phyloP scores from a whole-genome alignment of 2,797 vertebrate genomes.

The Oreortyx pictus region DNA sequence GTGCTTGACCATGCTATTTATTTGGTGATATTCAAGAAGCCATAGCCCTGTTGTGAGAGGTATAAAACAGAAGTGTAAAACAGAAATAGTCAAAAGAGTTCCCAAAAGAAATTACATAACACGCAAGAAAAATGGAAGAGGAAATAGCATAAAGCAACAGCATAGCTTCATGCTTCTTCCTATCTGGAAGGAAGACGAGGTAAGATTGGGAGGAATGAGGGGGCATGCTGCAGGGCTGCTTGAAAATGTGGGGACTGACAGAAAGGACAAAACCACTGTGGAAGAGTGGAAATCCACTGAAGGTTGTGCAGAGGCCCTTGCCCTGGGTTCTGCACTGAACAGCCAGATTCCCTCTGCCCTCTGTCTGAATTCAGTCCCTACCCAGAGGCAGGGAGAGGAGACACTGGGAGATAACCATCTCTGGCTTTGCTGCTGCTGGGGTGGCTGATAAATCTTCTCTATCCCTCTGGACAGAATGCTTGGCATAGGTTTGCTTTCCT shows the following conservation, averaged over 20 bases:
- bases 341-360: accelerated
- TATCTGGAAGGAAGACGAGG: background rate
- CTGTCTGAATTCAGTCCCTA: background rate
- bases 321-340: background rate
- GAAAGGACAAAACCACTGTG: background rate
- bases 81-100: background rate
- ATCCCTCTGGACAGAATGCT: background rate
- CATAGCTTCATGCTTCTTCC: background rate
- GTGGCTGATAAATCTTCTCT: background rate
- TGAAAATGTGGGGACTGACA: background rate
- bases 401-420: background rate
- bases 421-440: background rate
- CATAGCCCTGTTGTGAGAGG: background rate
- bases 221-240: background rate
- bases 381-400: background rate
- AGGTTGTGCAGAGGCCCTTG: background rate
- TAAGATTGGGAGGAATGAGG: background rate
- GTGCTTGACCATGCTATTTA: background rate
- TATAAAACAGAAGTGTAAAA: background rate
- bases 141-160: background rate
- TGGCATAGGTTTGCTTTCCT: constrained; percentile 19
- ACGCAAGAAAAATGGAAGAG: background rate
- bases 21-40: background rate
- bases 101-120: background rate
- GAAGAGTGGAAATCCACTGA: background rate